A percentile compares a stretch with the other conserved stretches of the same genome.
Evolutionary conservation across 1,140 invertebrate genomes (phyloP).

Genomic region (Zaprionus kolodkinae): DNA sequence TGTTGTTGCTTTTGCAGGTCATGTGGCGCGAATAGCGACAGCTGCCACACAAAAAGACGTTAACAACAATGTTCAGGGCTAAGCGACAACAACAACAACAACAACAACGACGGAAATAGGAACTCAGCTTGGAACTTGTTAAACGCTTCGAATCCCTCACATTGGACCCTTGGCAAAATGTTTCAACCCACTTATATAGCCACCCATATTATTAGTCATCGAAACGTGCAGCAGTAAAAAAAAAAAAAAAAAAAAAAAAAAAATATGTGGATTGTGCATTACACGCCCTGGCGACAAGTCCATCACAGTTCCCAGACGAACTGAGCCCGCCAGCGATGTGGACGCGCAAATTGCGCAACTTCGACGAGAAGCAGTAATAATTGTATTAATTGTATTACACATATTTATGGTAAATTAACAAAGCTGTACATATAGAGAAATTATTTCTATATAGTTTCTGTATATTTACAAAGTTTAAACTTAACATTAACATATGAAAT

Average conservation of each 20-base stretch:
- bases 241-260: too few species aligned
- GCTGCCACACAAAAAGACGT: conserved; percentile 50
- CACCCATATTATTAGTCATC: conserved; percentile 43
- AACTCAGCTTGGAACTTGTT: conserved; percentile 38
- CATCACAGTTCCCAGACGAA: conserved; percentile 32
- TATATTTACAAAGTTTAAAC: not conserved
- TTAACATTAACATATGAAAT: not conserved
- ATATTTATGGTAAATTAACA: too few species aligned
- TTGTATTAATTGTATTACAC: conserved; percentile 10
- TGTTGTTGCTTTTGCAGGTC: conserved; percentile 53
- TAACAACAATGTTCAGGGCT: conserved; percentile 38
- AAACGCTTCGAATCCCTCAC: conserved; percentile 63
- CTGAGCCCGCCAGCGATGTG: conserved; percentile 31
- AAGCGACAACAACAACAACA: conserved; percentile 36
- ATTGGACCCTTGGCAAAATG: conserved; percentile 24
- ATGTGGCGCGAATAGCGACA: conserved; percentile 47
- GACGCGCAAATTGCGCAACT: conserved; percentile 36
- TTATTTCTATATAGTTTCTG: not conserved
- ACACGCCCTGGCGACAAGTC: not conserved
- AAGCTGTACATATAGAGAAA: conserved; percentile 17
- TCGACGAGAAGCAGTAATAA: conserved; percentile 22
- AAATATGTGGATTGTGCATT: conserved; percentile 24
- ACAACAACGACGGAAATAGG: not conserved
- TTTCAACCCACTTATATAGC: conserved; percentile 23
- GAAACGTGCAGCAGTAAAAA: conserved; percentile 27